A percentile compares a stretch with the other conserved stretches of the same genome.
Conservation (phyloP, 1,140 invertebrate genomes). For the Drosophila tristis region DNA sequence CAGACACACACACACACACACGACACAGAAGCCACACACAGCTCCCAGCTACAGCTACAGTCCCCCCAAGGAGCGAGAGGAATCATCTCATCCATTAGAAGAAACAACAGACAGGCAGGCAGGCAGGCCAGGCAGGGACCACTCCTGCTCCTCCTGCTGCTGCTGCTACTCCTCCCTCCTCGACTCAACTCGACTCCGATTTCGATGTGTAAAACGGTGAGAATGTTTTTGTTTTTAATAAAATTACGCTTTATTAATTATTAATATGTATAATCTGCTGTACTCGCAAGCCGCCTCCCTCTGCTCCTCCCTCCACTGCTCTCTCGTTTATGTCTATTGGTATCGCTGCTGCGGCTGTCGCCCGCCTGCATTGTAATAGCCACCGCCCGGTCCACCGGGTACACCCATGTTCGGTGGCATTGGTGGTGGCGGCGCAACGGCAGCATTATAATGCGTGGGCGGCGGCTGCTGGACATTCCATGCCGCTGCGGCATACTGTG, state of each 20-base stretch:
- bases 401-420: conserved; percentile 54
- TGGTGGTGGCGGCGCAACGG: conserved; percentile 53
- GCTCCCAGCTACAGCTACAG: neutral
- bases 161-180: too few relatives aligned
- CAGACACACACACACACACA: conserved; percentile 6
- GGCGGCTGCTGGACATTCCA: conserved; percentile 57
- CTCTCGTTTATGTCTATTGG: conserved; percentile 10
- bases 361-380: conserved; percentile 57
- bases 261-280: conserved; percentile 41
- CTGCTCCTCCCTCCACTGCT: neutral
- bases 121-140: too few relatives aligned
- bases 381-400: conserved; percentile 25
- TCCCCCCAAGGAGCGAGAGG: neutral
- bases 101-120: too few relatives aligned
- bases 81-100: too few relatives aligned
- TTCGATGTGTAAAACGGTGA: conserved; percentile 20
- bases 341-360: conserved; percentile 63
- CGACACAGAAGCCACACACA: conserved; percentile 1
- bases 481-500: conserved; percentile 47
- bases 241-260: conserved; percentile 78
- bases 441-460: conserved; percentile 54
- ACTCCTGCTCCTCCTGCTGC: neutral
- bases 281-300: neutral
- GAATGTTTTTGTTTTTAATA: conserved; percentile 61
- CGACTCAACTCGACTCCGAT: neutral